Evolutionary conservation across 2,888 invertebrate genomes (phyloP).

Genomic region (Tipula vernalis): DNA sequence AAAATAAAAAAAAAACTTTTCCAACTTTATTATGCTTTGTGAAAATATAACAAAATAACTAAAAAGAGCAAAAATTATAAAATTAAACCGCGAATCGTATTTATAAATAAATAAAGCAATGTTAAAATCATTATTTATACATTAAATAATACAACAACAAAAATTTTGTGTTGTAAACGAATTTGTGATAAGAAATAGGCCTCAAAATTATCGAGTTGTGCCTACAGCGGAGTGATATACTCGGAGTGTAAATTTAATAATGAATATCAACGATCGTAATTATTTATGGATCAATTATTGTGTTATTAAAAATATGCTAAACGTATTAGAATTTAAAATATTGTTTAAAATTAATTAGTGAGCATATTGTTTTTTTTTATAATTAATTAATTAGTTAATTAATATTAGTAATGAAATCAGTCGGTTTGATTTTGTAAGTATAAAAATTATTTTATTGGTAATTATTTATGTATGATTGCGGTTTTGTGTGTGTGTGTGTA

Average conservation of each 20-base stretch:
- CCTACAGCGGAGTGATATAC: not conserved
- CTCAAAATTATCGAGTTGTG: not conserved
- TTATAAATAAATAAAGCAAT: not conserved
- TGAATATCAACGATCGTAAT: not conserved
- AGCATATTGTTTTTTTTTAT: not conserved
- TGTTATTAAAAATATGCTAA: not conserved
- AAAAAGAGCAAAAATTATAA: not conserved
- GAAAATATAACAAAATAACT: not conserved
- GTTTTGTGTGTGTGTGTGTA: too few species aligned
- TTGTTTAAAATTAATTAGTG: not conserved
- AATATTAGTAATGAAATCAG: not conserved
- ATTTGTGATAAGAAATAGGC: not conserved
- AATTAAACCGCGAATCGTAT: not conserved
- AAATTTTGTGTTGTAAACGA: not conserved
- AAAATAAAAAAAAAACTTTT: not conserved
- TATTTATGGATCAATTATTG: not conserved
- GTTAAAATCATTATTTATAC: not conserved
- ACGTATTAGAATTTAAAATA: not conserved
- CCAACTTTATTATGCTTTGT: not conserved
- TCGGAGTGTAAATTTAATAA: not conserved
- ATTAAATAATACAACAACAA: not conserved
- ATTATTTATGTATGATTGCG: not conserved
- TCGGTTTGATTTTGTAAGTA: not conserved
- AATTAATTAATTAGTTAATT: not conserved
- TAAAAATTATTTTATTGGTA: not conserved